Evolutionary conservation across 2,888 invertebrate genomes (phyloP), one percentile per base, ranked within the genome.

Genomic region (Phorcus lineatus): DNA sequence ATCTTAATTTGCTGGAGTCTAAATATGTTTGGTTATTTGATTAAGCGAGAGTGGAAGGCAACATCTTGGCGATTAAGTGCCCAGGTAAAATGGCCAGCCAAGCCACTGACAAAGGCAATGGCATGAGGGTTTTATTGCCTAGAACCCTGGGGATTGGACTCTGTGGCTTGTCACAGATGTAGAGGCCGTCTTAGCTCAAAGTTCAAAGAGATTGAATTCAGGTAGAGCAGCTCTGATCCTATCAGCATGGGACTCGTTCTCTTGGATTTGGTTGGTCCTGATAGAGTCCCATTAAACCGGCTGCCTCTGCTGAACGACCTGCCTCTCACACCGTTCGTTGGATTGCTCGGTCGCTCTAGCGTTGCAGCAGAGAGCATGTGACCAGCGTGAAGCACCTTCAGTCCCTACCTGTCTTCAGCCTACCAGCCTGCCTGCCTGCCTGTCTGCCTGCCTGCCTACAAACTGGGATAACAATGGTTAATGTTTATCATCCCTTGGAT

Each of bases 151-250:
- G 62, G 62, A 62, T 28, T 47, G 47, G 47, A 47, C 19, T 22
- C 62, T 62, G 28, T 28, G 24, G 28, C 62, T 62, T 62, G 62
- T 62, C 62, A 62, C 62, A 62, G 62, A 62, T 62, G 62, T 24
- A 62, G 57, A 47, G 47, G 47, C 47, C 36, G 62, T 62, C 62
- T 40, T 40, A 52, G 77, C 47, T 78, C 66, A 78, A 78, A 78
- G 77, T 78, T 66, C 77, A 66, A 78, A 47, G 66, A 66, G 77
- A 77, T 77, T 77, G 77, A 78, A 78, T 78, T 70, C 70, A 70
- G 70, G 70, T 70, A 70, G 19, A 36, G 70, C 70, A 47, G 47
- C 57, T 36, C 70, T 36, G 70, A 70, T 70, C 70, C 70, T 70
- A 70, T 70, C 70, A 70, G 70, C 70, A 70, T 70, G 70, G 36